Evolutionary conservation across 1,140 invertebrate species (phyloP).

Genomic region (Drosophila cardini): DNA sequence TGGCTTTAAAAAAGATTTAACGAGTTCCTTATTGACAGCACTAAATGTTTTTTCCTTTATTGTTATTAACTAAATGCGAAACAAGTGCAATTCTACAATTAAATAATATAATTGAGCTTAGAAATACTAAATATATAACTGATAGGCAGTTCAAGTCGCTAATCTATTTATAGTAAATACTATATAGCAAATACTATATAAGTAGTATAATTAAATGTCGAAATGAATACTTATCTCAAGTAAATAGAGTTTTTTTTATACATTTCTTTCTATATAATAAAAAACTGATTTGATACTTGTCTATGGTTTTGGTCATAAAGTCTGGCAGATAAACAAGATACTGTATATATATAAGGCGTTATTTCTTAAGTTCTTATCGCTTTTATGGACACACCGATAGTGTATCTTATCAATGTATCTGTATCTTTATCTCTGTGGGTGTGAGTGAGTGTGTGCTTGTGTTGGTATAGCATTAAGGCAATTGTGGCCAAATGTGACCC

Average conservation of each 20-base stretch:
- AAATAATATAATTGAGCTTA: conserved; percentile 1
- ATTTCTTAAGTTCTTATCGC: conserved; percentile 38
- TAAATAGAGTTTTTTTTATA: background rate
- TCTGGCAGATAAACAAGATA: conserved; percentile 48
- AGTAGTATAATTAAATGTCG: conserved; percentile 22
- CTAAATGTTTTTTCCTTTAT: no score
- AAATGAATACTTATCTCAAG: conserved; percentile 13
- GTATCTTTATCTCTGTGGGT: background rate
- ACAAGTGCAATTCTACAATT: background rate
- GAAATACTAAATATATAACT: background rate
- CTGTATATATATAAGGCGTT: conserved; percentile 15
- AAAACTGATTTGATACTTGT: conserved; percentile 11
- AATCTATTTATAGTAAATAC: conserved; percentile 22
- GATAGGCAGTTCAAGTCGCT: conserved; percentile 5
- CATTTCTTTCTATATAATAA: conserved; percentile 3
- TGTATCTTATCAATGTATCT: conserved; percentile 48
- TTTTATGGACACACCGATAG: conserved; percentile 24
- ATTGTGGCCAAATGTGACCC: conserved; percentile 38
- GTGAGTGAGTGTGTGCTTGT: conserved; percentile 17
- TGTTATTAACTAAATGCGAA: background rate
- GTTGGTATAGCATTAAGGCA: conserved; percentile 34
- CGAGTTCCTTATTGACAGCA: conserved; percentile 18
- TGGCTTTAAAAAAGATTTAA: background rate
- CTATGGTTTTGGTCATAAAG: conserved; percentile 23
- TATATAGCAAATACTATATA: background rate